A percentile compares a stretch with the other conserved stretches of the same genome.
phyloP scores from a whole-genome alignment of 2,888 invertebrate species.

The Tenodera sinensis region DNA sequence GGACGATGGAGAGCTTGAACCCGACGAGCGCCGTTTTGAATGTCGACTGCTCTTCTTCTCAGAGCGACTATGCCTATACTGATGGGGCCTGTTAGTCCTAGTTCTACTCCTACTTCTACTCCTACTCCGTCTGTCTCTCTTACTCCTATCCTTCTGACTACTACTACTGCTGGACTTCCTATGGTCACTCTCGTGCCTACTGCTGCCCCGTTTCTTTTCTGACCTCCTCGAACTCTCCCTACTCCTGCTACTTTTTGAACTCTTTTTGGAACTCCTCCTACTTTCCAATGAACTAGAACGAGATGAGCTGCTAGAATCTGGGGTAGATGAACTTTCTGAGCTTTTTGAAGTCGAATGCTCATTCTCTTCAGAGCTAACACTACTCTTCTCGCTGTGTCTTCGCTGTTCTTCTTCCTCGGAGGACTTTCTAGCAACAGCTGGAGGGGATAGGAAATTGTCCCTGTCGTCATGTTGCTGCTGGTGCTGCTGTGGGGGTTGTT shows the following conservation, averaged over 20 bases:
- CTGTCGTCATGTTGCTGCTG: background rate
- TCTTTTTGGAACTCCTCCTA: conserved; percentile 27
- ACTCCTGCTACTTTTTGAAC: conserved; percentile 17
- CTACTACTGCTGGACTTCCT: background rate
- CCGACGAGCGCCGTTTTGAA: conserved; percentile 36
- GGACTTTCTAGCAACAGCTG: background rate
- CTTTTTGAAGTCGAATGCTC: conserved; percentile 29
- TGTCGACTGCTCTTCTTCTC: conserved; percentile 38
- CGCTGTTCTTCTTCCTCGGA: background rate
- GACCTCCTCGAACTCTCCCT: conserved; percentile 8
- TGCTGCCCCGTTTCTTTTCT: conserved; percentile 26
- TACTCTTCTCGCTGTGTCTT: conserved; percentile 12
- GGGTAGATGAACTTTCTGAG: conserved; percentile 29
- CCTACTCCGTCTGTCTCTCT: background rate
- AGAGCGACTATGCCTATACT: conserved; percentile 10
- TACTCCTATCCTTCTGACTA: conserved; percentile 24
- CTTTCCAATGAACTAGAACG: conserved; percentile 26
- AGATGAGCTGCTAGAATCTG: conserved; percentile 21
- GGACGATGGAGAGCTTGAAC: conserved; percentile 14
- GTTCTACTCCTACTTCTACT: conserved; percentile 7
- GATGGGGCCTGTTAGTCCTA: background rate
- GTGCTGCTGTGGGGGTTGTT: background rate
- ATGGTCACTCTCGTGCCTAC: conserved; percentile 5
- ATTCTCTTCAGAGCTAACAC: conserved; percentile 28
- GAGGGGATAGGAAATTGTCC: background rate